Base-by-base conservation (phyloP, 2,797 vertebrate genomes). In the Strix occidentalis region DNA sequence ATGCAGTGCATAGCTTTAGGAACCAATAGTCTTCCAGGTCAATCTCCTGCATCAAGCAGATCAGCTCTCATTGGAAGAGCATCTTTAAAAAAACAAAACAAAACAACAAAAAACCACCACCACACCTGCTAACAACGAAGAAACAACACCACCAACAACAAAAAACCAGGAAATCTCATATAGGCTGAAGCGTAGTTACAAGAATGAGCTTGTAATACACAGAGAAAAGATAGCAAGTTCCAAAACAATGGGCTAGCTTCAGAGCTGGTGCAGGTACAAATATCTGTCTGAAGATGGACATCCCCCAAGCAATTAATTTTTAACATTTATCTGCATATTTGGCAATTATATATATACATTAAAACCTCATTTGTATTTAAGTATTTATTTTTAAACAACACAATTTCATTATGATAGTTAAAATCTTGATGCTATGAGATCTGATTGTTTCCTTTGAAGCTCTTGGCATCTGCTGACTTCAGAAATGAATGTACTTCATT, bases 61-160 rank as follows among this genome's bases (percentile, higher is more conserved):
- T 25, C 41, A 68, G 13, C 3, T 84, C 3, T 48, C 69, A 13
- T 5, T 51, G 2, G 41, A 56, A 68, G 3, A 61, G 9, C 2
- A 48, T 3, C 6, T 69, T 37, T 10, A 20, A 41, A 71, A 71
- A 76, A 43, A 16, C 4, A 54, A 25, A 39, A 10, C 11, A 63
- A 23, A 57, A 13, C 5, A 19, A 33, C 43, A n/a, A 87, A 26
- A 68, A 2, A 2, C 1, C 4, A 28, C 1, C 6, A 43, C 4
- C 2, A 14, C 5, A 2, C 1, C 1, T 1, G 16, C 2, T 2
- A 64, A 8, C 7, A 33, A 37, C 5, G 6, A 80, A 45, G 17
- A 28, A 86, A 46, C 7, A 66, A 11, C 16, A 65, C 10, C 10
- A 25, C 29, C 6, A 57, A 43, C 4, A 65, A 3, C 3, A 64